Percentiles rank a stretch among this genome's conserved stretches.
Conservation (phyloP, 1,140 invertebrate genomes). For the Goniozus legneri region DNA sequence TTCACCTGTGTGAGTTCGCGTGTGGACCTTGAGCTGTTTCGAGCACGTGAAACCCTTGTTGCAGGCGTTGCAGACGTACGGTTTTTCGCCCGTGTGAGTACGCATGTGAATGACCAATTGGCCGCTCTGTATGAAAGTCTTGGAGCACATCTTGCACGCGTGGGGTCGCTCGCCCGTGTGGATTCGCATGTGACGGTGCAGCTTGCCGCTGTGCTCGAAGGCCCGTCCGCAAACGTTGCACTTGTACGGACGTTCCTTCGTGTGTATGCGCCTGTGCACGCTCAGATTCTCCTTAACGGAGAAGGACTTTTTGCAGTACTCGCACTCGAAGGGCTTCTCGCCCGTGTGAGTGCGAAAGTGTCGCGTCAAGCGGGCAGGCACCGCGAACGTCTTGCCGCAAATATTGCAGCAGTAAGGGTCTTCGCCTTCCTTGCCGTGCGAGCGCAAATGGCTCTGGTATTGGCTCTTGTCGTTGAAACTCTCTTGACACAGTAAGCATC, state of each 20-base stretch:
- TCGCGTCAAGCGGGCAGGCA: conserved; percentile 83
- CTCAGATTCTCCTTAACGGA: conserved; percentile 90
- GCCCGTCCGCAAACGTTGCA: conserved; percentile 88
- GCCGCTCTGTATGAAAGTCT: conserved; percentile 87
- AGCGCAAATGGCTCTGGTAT: conserved; percentile 60
- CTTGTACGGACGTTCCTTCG: conserved; percentile 79
- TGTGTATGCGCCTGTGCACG: conserved; percentile 88
- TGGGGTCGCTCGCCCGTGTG: conserved; percentile 91
- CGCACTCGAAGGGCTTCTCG: conserved; percentile 81
- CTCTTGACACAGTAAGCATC: conserved; percentile 61
- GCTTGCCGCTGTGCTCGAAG: conserved; percentile 88
- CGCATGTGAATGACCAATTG: conserved; percentile 81
- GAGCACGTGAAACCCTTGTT: conserved; percentile 87
- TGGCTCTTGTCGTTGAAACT: conserved; percentile 59
- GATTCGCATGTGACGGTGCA: conserved; percentile 89
- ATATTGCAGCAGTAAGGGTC: conserved; percentile 86
- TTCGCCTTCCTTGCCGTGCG: conserved; percentile 60
- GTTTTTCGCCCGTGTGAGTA: conserved; percentile 88
- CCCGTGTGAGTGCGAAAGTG: conserved; percentile 91
- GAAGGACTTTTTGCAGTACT: conserved; percentile 89
- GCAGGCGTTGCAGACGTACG: conserved; percentile 83
- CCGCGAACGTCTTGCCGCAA: conserved; percentile 88
- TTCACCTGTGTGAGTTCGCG: conserved; percentile 81
- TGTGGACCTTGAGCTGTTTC: conserved; percentile 85
- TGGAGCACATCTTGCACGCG: conserved; percentile 87